A percentile compares a stretch with the other conserved stretches of the same genome.
These are phyloP conservation scores for Hirtodrosophila histrioides DNA, from an alignment of 2,888 invertebrate species.

Conservation along the genomic window DNA sequence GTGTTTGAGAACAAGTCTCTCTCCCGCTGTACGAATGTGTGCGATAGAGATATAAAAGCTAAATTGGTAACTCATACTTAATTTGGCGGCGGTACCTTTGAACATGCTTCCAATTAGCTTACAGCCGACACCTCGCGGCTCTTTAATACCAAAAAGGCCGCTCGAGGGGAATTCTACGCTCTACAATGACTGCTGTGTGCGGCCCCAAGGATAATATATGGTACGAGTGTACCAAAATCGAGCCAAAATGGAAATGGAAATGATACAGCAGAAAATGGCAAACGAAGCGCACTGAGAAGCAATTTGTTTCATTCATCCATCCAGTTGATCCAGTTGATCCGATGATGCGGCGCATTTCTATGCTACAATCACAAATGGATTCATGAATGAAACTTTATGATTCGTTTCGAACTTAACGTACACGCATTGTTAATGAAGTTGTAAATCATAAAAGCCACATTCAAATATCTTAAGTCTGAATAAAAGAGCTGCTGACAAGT, in stretches of 20 bases:
- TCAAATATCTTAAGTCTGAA: constrained; percentile 7
- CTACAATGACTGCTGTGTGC: constrained; percentile 23
- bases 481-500: constrained; percentile 5
- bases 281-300: constrained; percentile 51
- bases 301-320: constrained; percentile 72
- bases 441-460: constrained; percentile 48
- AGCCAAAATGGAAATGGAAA: constrained; percentile 60
- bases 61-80: constrained; percentile 84
- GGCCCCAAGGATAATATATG: constrained; percentile 59
- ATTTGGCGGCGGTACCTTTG: constrained; percentile 84
- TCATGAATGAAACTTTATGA: constrained; percentile 66
- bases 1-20: constrained; percentile 25
- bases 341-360: constrained; percentile 62
- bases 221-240: constrained; percentile 3
- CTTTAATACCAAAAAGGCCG: constrained; percentile 48
- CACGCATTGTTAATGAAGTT: constrained; percentile 62
- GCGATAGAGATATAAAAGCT: constrained; percentile 83
- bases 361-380: constrained; percentile 32
- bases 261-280: constrained; percentile 68
- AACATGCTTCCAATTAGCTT: constrained; percentile 85
- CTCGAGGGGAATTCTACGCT: constrained; percentile 25
- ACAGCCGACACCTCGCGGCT: constrained; percentile 84
- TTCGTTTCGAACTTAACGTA: constrained; percentile 35
- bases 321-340: constrained; percentile 20
- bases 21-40: constrained; percentile 25